Base-by-base conservation (phyloP, 1,140 invertebrate genomes). In the Drosophila lowei region DNA sequence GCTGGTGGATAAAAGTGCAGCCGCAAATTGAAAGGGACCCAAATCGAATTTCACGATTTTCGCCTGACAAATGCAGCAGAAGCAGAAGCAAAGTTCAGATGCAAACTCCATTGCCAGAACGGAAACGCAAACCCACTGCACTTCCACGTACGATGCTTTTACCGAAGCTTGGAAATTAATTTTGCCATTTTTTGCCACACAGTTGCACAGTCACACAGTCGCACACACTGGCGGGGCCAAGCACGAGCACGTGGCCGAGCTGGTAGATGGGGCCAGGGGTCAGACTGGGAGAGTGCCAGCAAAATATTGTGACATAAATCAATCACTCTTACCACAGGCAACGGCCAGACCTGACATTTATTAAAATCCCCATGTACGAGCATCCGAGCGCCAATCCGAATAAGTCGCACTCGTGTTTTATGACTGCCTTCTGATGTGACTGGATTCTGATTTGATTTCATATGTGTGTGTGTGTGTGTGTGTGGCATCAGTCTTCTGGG, bases 231-330 rank as follows among this genome's bases (percentile, higher is more conserved):
- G 23, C n/a, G 6, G 8, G 7, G 18, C 30, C 23, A 43, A 34
- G 16, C 44, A 49, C 23, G 25, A 30, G 16, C 53, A 50, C 18
- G 9, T 41, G 30, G 38, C 30, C 50, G 15, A n/a, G 48, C 47
- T 25, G 21, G 28, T 11, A 25, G 38, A 9, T 46, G 16, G 13
- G 49, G 18, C 38, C 11, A 16, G 41, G n/a, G 28, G n/a, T 9
- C 54, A 53, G 23, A 44, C 63, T 53, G 54, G 44, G 18, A 50
- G 56, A 59, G 50, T 68, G 38, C 42, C 44, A 23, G 53, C 43
- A 60, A 66, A 75, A 75, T 75, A 64, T 75, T 77, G 72, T 71
- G 75, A 72, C 72, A 75, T 75, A 77, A 77, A 77, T 77, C 75
- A 77, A 77, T 77, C 72, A 77, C 43, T 43, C 56, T 43, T 43